Percentiles rank a stretch among this genome's conserved stretches.
These are phyloP conservation scores for Myiozetetes cayanensis DNA, from an alignment of 2,113 vertebrate species.

Conservation along the genomic window DNA sequence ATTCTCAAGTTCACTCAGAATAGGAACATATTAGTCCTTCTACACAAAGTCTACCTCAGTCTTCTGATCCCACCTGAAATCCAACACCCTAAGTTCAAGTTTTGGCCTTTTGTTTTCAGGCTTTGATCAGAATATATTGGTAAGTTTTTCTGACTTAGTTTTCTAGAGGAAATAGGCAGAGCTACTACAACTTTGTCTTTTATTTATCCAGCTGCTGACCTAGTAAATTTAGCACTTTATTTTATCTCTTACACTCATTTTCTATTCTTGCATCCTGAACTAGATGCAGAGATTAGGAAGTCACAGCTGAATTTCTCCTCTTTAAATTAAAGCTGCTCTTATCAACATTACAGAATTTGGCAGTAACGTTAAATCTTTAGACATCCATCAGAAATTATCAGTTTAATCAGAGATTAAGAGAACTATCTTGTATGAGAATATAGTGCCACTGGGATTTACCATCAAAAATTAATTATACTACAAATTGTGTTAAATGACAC, in stretches of 20 bases:
- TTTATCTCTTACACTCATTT: background rate
- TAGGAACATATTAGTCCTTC: background rate
- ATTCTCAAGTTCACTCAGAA: background rate
- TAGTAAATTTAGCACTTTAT: background rate
- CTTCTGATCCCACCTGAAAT: background rate
- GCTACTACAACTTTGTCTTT: background rate
- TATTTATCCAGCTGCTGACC: background rate
- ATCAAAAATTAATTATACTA: background rate
- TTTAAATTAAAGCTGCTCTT: background rate
- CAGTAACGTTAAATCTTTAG: background rate
- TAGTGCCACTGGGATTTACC: background rate
- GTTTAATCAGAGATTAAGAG: slow-evolving; percentile 22
- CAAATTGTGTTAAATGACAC: background rate
- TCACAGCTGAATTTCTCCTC: background rate
- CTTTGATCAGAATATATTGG: background rate
- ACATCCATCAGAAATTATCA: slow-evolving; percentile 8
- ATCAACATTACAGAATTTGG: background rate
- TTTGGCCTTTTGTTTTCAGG: background rate
- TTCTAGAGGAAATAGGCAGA: background rate
- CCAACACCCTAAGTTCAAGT: background rate
- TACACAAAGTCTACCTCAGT: background rate
- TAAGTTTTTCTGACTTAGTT: background rate
- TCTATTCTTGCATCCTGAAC: background rate
- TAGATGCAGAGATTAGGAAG: background rate
- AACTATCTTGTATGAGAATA: background rate